phyloP scores from a whole-genome alignment of 2,113 vertebrate species.

The Mionectes macconnelli region DNA sequence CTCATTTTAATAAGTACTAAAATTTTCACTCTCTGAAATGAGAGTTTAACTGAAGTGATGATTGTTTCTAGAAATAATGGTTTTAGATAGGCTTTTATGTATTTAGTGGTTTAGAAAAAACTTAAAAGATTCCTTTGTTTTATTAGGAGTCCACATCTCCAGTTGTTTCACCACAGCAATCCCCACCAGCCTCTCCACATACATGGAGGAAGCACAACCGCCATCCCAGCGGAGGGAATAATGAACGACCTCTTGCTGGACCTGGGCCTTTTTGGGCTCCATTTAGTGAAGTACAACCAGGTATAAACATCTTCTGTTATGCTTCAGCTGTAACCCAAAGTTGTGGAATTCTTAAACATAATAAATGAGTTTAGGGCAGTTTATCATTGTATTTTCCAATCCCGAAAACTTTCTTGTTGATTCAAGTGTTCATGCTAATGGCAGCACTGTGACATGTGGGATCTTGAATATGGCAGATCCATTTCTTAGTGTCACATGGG shows the following conservation, averaged over 20 bases:
- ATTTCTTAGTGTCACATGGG: not conserved
- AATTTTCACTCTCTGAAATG: not conserved
- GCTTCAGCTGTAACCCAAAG: not conserved
- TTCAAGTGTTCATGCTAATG: not conserved
- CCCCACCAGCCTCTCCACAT: conserved; percentile 91
- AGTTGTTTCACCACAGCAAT: conserved; percentile 94
- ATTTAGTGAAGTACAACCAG: conserved; percentile 90
- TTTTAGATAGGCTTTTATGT: conserved; percentile 3
- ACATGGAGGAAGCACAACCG: conserved; percentile 95
- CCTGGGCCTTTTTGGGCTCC: conserved; percentile 89
- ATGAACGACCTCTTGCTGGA: conserved; percentile 81
- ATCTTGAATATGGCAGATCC: not conserved
- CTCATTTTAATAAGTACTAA: not conserved
- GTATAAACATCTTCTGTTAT: conserved; percentile 70
- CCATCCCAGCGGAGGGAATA: conserved; percentile 90
- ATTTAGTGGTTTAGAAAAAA: conserved; percentile 4
- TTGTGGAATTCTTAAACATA: not conserved
- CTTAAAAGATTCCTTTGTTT: conserved; percentile 53
- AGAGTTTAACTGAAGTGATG: not conserved
- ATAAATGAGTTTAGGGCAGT: not conserved
- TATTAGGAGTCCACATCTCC: conserved; percentile 92
- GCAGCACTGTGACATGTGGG: not conserved
- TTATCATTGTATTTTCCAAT: not conserved
- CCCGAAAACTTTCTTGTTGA: not conserved
- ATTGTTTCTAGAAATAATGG: not conserved